Evolutionary conservation across 2,888 invertebrate genomes (phyloP), one percentile per base, ranked within the genome.

Genomic region (Parnassius glacialis): DNA sequence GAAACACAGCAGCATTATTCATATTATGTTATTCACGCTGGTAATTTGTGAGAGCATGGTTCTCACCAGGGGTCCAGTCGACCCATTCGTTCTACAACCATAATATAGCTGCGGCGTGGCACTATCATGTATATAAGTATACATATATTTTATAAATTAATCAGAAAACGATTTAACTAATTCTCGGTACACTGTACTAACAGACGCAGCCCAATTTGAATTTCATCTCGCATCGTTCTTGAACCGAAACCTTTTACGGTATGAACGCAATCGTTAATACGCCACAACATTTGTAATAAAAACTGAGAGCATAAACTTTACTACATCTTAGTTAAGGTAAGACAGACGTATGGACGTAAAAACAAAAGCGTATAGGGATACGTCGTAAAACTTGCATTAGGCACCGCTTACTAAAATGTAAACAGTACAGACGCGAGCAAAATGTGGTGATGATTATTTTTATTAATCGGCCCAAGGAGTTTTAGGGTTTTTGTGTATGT

Each of bases 351-450:
- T 72, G 64, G 55, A 68, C 63, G 59, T 76, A 75, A 76, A 80
- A 74, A 76, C 76, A 77, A 78, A 74, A 76, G 68, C 72, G 70
- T 72, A 69, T 72, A 67, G 65, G 67, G 68, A 71, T 68, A 64
- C 62, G 61, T 80, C 79, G 79, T 81, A 79, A 80, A 81, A 74
- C 66, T 70, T 75, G 70, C 76, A 78, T 78, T 80, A 76, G 74
- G 73, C 65, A 67, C 65, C 66, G 70, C 70, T 73, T 68, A 74
- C 74, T 68, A 73, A 72, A 63, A 73, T 68, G 71, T 73, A 72
- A 72, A 73, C 65, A 72, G 70, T 70, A 72, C 73, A 65, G 65
- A 59, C 68, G 62, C 25, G 62, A 13, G 44, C 57, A 64, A 55
- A 3, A 57, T 43, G 12, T 53, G 11, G 41, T 20, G 20, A 20